Conservation (phyloP, 2,888 invertebrate genomes). For the Drosophila recens region DNA sequence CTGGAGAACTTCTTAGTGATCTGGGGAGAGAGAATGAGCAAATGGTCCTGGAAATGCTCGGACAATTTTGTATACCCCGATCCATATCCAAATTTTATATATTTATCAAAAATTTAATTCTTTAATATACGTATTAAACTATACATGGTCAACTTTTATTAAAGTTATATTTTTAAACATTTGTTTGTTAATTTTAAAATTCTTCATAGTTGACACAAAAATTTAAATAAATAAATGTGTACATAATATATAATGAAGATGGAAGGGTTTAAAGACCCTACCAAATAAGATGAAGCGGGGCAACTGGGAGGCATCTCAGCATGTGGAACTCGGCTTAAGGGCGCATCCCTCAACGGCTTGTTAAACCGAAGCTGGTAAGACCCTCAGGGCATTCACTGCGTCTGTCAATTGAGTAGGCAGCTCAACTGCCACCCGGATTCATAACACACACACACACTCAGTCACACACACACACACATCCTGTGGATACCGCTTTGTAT, state of each 20-base stretch:
- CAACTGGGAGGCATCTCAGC: background rate
- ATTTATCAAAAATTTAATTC: background rate
- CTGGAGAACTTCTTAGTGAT: too few species aligned
- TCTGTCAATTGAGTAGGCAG: conserved; percentile 59
- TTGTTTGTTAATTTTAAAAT: background rate
- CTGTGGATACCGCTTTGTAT: conserved; percentile 68
- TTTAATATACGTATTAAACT: background rate
- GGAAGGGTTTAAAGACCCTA: background rate
- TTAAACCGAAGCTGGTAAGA: conserved; percentile 50
- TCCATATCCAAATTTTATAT: background rate
- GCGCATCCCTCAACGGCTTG: conserved; percentile 43
- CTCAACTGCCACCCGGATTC: conserved; percentile 34
- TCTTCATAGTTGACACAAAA: background rate
- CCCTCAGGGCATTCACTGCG: conserved; percentile 50
- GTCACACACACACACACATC: conserved; percentile 31
- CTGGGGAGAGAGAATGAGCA: too few species aligned
- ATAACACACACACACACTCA: conserved; percentile 1
- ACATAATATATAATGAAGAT: conserved; percentile 13
- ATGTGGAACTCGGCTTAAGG: conserved; percentile 22
- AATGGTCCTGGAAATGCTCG: too few species aligned
- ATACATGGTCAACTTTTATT: too few species aligned
- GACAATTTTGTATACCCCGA: background rate
- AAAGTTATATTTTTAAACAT: too few species aligned
- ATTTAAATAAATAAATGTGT: background rate
- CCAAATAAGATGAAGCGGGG: conserved; percentile 3